Evolutionary conservation across 2,888 invertebrate species (phyloP), one percentile per base, ranked within the genome.

Genomic region (Rotaria macrura): DNA sequence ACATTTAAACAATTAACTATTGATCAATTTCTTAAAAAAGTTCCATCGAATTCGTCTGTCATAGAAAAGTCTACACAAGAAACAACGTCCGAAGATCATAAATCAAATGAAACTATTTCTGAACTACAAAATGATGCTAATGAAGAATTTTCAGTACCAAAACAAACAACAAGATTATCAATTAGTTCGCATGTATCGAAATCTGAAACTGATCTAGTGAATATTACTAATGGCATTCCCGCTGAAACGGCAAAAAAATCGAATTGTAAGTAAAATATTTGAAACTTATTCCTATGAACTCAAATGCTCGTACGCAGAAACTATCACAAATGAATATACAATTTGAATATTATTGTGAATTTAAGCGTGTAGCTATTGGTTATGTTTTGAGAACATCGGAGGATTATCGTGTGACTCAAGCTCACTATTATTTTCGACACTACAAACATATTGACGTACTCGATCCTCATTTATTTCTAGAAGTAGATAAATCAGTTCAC

Each of bases 1-100:
- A 43, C 43, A 79, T 43, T 79, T 25, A 79, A 79, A 79, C 79
- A 79, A 79, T 79, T 43, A n/a, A 79, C 40, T 25, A 25, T 79
- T 4, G 79, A 79, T 79, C 79, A 79, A 79, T 79, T 79, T 79
- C 25, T 79, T 25, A 79, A 65, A 65, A 65, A 34, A 65, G 0
- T 34, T 34, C 65, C 65, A 17, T 4, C 29, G 0, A 29, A 14
- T 29, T 65, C 65, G 38, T 7, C 65, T 1, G 20, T 20, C 17
- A 65, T 7, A 6, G 65, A 65, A 34, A 29, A 65, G 20, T 7
- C 17, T 1, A 34, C 34, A 34, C 17, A 34, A 65, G 65, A 65
- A 7, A 65, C 17, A 14, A 65, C 2, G 5, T 20, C 38, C 6
- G 65, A 65, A 20, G 34, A 65, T 65, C 12, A 52, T 52, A 52